Evolutionary conservation across 2,888 invertebrate species (phyloP).

Genomic region (Icerya purchasi): DNA sequence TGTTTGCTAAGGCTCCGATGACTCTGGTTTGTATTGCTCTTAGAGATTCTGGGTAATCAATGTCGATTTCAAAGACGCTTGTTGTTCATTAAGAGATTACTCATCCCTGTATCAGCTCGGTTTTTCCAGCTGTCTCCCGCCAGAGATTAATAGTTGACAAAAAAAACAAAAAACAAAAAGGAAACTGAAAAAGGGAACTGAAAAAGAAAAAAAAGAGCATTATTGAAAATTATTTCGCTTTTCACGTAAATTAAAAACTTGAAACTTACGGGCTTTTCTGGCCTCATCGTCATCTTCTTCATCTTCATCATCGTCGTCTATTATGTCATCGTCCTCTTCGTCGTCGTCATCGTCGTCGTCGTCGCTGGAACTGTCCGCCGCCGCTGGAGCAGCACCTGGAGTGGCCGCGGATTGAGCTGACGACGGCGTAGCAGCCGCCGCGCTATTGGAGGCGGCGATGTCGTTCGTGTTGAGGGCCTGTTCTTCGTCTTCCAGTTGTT

Average conservation of each 20-base stretch:
- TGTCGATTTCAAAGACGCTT: too few species aligned
- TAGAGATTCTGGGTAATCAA: too few species aligned
- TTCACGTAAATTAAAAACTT: slow-evolving; percentile 9
- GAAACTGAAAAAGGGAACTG: too few species aligned
- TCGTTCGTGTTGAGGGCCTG: slow-evolving; percentile 17
- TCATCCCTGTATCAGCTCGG: too few species aligned
- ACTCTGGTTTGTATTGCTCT: too few species aligned
- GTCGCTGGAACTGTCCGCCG: slow-evolving; percentile 26
- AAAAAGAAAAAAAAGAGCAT: too few species aligned
- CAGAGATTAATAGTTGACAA: too few species aligned
- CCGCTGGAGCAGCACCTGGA: slow-evolving; percentile 22
- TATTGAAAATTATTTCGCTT: too few species aligned
- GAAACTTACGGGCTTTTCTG: slow-evolving; percentile 9
- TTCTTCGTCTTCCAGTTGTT: slow-evolving; percentile 15
- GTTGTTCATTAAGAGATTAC: too few species aligned
- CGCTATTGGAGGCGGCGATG: slow-evolving; percentile 13
- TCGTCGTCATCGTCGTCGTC: slow-evolving; percentile 29
- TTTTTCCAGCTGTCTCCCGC: too few species aligned
- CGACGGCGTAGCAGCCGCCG: slow-evolving; percentile 22
- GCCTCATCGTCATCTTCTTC: slow-evolving; percentile 14
- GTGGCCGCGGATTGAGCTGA: slow-evolving; percentile 16
- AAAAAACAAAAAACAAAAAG: too few species aligned
- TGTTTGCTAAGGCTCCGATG: too few species aligned
- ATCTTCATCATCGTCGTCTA: slow-evolving; percentile 16
- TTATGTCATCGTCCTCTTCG: slow-evolving; percentile 32